Percentiles rank a stretch among this genome's conserved stretches.
phyloP scores from a whole-genome alignment of 2,113 vertebrate species.

The Limnothrissa miodon region DNA sequence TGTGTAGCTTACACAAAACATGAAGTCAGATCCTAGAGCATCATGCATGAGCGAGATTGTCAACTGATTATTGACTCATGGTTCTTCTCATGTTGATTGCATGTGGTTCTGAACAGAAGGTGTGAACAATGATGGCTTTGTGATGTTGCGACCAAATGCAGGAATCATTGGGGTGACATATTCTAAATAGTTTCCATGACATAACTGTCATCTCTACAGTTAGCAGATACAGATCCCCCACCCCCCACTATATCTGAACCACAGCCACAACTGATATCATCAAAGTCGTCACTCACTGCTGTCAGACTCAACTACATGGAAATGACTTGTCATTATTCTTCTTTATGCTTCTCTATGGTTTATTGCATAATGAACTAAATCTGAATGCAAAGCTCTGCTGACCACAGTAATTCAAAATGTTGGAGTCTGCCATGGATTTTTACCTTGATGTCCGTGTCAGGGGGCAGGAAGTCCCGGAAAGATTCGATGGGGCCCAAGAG shows the following conservation, averaged over 20 bases:
- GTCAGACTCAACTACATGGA: not conserved
- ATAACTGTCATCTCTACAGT: conserved; percentile 61
- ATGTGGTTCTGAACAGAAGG: not conserved
- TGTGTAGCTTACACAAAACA: not conserved
- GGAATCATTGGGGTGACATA: conserved; percentile 68
- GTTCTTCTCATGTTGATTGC: not conserved
- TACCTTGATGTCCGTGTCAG: conserved; percentile 89
- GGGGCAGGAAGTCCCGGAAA: conserved; percentile 73
- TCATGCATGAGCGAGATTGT: not conserved
- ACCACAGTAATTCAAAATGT: conserved; percentile 8
- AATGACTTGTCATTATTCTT: not conserved
- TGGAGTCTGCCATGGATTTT: conserved; percentile 41
- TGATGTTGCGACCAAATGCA: conserved; percentile 35
- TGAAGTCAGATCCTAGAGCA: not conserved
- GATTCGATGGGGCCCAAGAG: conserved; percentile 81
- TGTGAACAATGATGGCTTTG: not conserved
- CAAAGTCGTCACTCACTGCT: not conserved
- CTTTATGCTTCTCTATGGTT: not conserved
- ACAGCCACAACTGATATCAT: not conserved
- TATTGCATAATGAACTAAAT: not conserved
- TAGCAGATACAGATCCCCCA: conserved; percentile 41
- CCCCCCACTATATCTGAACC: not conserved
- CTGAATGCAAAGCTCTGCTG: not conserved
- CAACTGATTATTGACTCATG: not conserved
- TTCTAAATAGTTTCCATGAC: conserved; percentile 57